A percentile compares a stretch with the other conserved stretches of the same genome.
Conservation (phyloP, 2,113 vertebrate genomes). For the Tupaia chinensis region DNA sequence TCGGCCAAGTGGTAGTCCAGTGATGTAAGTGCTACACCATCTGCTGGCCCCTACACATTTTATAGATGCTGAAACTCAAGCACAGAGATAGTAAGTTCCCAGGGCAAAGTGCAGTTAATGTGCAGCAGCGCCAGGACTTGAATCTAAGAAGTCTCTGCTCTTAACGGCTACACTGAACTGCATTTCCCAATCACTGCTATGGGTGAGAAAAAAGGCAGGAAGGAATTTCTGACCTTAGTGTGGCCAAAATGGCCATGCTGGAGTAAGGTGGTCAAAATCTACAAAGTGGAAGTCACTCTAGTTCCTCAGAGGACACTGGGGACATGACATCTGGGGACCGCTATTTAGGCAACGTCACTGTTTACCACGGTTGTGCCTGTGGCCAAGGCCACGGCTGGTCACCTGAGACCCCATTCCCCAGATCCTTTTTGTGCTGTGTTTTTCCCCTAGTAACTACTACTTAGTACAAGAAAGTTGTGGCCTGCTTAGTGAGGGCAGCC, state of each 20-base stretch:
- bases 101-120: not conserved
- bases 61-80: slow-evolving; percentile 5
- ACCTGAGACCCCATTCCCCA: not conserved
- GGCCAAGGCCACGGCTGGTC: not conserved
- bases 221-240: not conserved
- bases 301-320: not conserved
- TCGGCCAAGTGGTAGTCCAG: too few species aligned
- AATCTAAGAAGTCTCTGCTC: not conserved
- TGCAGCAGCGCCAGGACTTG: not conserved
- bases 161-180: not conserved
- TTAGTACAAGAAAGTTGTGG: not conserved
- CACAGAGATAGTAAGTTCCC: not conserved
- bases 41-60: not conserved
- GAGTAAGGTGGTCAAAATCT: not conserved
- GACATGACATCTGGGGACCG: not conserved
- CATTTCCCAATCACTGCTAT: not conserved
- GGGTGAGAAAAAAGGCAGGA: not conserved
- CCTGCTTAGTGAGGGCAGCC: not conserved
- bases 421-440: not conserved
- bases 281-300: not conserved
- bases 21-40: too few species aligned
- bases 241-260: not conserved
- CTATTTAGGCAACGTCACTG: not conserved
- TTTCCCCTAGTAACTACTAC: not conserved
- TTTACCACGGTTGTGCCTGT: not conserved